Evolutionary conservation across 2,888 invertebrate species (phyloP).

Genomic region (Pyrochroa serraticornis): DNA sequence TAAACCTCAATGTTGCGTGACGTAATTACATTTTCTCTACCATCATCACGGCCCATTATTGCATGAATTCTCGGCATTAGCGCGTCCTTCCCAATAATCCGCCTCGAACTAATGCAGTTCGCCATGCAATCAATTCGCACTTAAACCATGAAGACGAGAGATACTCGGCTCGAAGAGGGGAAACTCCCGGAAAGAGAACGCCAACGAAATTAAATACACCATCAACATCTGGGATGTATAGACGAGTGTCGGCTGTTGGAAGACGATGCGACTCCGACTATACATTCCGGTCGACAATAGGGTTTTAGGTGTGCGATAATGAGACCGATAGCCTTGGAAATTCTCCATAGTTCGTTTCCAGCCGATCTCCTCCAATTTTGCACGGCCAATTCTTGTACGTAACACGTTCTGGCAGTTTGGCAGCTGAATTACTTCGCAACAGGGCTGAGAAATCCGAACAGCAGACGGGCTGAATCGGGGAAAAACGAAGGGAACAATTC

Average conservation of each 20-base stretch:
- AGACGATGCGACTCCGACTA: background rate
- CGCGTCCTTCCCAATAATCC: background rate
- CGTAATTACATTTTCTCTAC: constrained; percentile 9
- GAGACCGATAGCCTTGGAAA: constrained; percentile 23
- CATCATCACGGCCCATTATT: background rate
- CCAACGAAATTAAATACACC: background rate
- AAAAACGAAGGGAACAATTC: no score
- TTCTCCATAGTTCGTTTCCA: constrained; percentile 14
- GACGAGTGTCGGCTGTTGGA: background rate
- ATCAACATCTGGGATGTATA: constrained; percentile 4
- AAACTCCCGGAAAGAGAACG: no score
- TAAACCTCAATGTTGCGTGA: constrained; percentile 22
- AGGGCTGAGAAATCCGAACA: no score
- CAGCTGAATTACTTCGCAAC: constrained; percentile 1
- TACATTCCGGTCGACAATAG: constrained; percentile 12
- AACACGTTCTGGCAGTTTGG: constrained; percentile 6
- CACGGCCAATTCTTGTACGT: constrained; percentile 15
- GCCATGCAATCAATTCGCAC: background rate
- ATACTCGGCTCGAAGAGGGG: no score
- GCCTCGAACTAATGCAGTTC: background rate
- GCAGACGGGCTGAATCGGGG: no score
- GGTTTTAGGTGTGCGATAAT: constrained; percentile 16
- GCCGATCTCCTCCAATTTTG: constrained; percentile 20
- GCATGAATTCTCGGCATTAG: constrained; percentile 2
- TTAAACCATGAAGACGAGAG: background rate